Percentiles rank a stretch among this genome's conserved stretches.
phyloP scores from a whole-genome alignment of 2,888 invertebrate species.

The Morpho achilles region DNA sequence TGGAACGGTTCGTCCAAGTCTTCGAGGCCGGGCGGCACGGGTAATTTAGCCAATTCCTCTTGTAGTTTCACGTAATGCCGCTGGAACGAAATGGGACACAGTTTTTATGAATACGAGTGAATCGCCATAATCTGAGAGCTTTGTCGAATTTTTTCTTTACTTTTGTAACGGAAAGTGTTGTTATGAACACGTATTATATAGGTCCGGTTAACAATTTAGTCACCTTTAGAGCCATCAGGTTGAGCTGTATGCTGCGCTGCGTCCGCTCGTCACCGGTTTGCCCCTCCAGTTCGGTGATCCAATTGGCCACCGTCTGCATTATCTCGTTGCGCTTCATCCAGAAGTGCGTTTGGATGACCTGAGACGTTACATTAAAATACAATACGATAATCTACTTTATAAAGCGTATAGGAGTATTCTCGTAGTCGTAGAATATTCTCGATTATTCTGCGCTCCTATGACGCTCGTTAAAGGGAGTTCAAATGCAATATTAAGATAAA shows the following conservation, averaged over 20 bases:
- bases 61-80: slow-evolving; percentile 90
- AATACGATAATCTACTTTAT: no score
- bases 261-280: slow-evolving; percentile 88
- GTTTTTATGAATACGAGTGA: neutral
- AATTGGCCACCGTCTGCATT: slow-evolving; percentile 91
- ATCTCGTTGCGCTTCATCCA: slow-evolving; percentile 96
- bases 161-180: no score
- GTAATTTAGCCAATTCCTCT: slow-evolving; percentile 91
- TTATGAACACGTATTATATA: no score
- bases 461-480: no score
- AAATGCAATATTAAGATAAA: no score
- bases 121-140: no score
- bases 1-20: slow-evolving; percentile 82
- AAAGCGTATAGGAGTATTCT: no score
- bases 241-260: slow-evolving; percentile 86
- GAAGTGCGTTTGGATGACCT: slow-evolving; percentile 96
- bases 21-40: slow-evolving; percentile 87
- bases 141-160: no score
- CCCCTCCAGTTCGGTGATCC: slow-evolving; percentile 93
- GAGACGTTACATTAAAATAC: neutral
- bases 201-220: neutral
- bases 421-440: no score
- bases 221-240: slow-evolving; percentile 87
- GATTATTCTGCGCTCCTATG: no score
- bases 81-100: slow-evolving; percentile 53